Evolutionary conservation across 92 coral and sea anemone genomes (phyloP).

Genomic region (Parazoanthus atlanticus): DNA sequence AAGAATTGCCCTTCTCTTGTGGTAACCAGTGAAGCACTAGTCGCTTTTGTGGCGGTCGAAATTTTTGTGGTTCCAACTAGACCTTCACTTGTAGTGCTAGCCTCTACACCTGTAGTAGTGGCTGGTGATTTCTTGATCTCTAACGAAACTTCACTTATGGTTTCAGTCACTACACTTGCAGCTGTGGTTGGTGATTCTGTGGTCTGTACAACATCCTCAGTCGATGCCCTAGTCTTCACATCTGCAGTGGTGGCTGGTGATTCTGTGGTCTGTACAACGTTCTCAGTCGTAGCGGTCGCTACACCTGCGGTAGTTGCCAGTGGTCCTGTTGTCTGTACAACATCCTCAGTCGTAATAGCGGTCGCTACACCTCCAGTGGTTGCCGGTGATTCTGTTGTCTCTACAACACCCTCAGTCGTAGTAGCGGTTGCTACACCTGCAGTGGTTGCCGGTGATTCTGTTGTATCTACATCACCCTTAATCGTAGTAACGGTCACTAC

Average conservation of each 20-base stretch:
- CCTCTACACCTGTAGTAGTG: not conserved
- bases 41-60: not conserved
- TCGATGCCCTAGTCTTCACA: not conserved
- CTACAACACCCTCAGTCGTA: not conserved
- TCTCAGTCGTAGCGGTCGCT: not conserved
- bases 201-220: not conserved
- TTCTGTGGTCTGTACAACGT: not conserved
- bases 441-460: not conserved
- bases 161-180: not conserved
- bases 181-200: not conserved
- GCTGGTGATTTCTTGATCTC: not conserved
- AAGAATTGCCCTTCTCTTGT: not conserved
- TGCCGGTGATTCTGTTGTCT: not conserved
- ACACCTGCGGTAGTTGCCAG: not conserved
- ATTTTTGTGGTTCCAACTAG: not conserved
- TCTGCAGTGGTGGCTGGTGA: not conserved
- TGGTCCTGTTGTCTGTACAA: not conserved
- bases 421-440: not conserved
- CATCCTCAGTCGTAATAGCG: not conserved
- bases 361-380: not conserved
- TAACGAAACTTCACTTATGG: not conserved
- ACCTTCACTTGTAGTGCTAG: not conserved
- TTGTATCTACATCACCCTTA: not conserved
- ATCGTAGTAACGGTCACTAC: not conserved
- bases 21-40: not conserved